These are phyloP conservation scores for Drosophila dives DNA, from an alignment of 2,888 invertebrate species.

Conservation along the genomic window DNA sequence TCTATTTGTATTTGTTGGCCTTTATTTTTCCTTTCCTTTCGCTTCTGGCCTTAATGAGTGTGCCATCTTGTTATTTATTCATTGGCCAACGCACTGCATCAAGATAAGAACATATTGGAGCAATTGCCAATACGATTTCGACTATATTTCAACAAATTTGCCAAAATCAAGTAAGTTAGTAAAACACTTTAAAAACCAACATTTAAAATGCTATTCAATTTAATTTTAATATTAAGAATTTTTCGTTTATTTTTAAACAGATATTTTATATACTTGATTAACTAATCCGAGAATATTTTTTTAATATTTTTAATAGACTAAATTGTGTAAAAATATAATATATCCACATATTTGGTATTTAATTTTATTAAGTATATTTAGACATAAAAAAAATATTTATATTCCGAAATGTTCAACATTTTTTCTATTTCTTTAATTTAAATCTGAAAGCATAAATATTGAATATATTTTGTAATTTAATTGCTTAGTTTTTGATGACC, in stretches of 20 bases:
- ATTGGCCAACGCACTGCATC: constrained; percentile 29
- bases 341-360: too few relatives aligned
- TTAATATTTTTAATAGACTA: not conserved
- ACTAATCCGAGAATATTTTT: not conserved
- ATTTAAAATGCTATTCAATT: not conserved
- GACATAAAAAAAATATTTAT: not conserved
- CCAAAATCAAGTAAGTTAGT: not conserved
- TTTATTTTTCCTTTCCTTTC: constrained; percentile 5
- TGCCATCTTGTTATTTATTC: constrained; percentile 68
- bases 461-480: not conserved
- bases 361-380: not conserved
- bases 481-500: not conserved
- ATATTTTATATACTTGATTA: not conserved
- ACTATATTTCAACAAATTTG: constrained; percentile 5
- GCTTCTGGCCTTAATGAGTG: constrained; percentile 51
- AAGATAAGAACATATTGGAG: not conserved
- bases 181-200: not conserved
- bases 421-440: not conserved
- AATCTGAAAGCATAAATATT: not conserved
- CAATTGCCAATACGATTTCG: constrained; percentile 6
- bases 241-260: not conserved
- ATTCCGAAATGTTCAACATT: not conserved
- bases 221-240: not conserved
- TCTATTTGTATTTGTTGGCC: constrained; percentile 12
- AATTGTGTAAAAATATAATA: not conserved